A percentile compares a stretch with the other conserved stretches of the same genome.
Conservation (phyloP, 1,140 invertebrate genomes). For the Microplitis demolitor region DNA sequence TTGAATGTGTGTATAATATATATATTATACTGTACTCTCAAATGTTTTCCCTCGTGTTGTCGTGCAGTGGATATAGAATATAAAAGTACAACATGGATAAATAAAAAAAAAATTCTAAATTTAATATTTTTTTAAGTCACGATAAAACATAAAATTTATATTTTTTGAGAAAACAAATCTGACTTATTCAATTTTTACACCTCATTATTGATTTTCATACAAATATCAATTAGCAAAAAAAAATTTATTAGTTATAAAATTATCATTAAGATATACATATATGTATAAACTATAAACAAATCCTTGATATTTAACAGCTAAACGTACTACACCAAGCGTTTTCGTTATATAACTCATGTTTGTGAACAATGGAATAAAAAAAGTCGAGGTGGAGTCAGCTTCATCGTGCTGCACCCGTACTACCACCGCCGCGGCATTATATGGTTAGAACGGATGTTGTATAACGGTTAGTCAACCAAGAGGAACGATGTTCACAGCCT, state of each 20-base stretch:
- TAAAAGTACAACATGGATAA: too few species aligned
- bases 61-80: too few species aligned
- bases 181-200: too few species aligned
- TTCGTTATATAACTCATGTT: slow-evolving; percentile 27
- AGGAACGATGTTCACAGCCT: slow-evolving; percentile 42
- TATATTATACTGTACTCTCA: too few species aligned
- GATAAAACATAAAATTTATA: too few species aligned
- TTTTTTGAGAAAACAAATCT: too few species aligned
- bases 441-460: slow-evolving; percentile 53
- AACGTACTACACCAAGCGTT: slow-evolving; percentile 8
- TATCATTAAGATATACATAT: not conserved
- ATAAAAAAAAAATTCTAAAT: too few species aligned
- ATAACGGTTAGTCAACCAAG: slow-evolving; percentile 55
- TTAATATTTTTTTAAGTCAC: too few species aligned
- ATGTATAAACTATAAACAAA: too few species aligned
- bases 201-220: too few species aligned
- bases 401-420: slow-evolving; percentile 10
- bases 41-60: too few species aligned
- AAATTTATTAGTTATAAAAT: not conserved
- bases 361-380: slow-evolving; percentile 31
- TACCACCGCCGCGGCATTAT: not conserved
- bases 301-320: slow-evolving; percentile 15
- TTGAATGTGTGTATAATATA: not conserved
- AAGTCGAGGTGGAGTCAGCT: slow-evolving; percentile 21
- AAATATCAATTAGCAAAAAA: too few species aligned